Percentiles rank a stretch among this genome's conserved stretches.
Evolutionary conservation across 2,888 invertebrate genomes (phyloP).

Genomic region (Nemapogon koenigi): DNA sequence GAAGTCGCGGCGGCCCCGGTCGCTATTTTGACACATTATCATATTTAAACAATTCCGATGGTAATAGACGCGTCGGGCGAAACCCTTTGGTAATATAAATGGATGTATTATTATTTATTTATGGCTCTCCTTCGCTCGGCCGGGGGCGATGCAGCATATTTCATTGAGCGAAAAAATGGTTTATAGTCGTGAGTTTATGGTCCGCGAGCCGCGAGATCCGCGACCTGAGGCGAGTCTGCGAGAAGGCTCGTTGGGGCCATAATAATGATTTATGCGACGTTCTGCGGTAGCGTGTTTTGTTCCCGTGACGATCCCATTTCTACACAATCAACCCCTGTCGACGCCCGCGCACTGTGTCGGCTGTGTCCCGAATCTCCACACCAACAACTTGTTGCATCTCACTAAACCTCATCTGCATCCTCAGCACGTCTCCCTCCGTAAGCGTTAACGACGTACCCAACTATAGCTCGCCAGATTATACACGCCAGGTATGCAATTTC

Average conservation of each 20-base stretch:
- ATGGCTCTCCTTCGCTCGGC: constrained; percentile 59
- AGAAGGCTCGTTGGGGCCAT: constrained; percentile 63
- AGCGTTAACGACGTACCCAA: constrained; percentile 26
- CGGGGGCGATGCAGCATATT: constrained; percentile 58
- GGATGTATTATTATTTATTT: constrained; percentile 65
- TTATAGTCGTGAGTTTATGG: constrained; percentile 58
- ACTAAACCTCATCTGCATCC: constrained; percentile 6
- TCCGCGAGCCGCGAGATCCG: constrained; percentile 47
- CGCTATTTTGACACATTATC: constrained; percentile 65
- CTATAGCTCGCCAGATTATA: too few relatives aligned
- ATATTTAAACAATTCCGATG: constrained; percentile 65
- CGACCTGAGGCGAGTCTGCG: constrained; percentile 57
- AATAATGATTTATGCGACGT: constrained; percentile 65
- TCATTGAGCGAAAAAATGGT: constrained; percentile 61
- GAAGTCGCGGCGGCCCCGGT: constrained; percentile 56
- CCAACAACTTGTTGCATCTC: constrained; percentile 24
- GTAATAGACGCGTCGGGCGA: constrained; percentile 63
- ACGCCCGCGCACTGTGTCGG: too few relatives aligned
- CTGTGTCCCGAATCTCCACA: constrained; percentile 38
- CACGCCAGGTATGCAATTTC: constrained; percentile 50
- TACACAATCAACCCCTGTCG: constrained; percentile 59
- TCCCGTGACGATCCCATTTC: constrained; percentile 59
- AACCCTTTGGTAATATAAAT: constrained; percentile 66
- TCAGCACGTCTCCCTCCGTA: background rate
- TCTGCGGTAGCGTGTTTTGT: constrained; percentile 63